Evolutionary conservation across 1,140 invertebrate genomes (phyloP).

Genomic region (Ceratina calcarata): DNA sequence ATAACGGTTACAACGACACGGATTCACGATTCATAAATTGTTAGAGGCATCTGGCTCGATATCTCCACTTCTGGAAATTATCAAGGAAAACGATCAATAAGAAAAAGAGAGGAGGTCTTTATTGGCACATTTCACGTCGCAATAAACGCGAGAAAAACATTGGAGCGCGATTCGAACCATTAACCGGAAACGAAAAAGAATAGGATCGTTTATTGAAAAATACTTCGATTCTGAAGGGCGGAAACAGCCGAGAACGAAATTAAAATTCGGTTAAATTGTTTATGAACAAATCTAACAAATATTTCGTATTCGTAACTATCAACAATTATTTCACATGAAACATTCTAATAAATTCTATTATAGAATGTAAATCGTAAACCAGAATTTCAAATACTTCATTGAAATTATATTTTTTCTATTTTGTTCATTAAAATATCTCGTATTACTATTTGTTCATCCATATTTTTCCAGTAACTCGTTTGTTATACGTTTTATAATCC

Average conservation of each 20-base stretch:
- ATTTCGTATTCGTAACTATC: too few relatives aligned
- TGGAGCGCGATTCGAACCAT: constrained; percentile 15
- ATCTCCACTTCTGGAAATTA: background rate
- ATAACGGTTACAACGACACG: constrained; percentile 39
- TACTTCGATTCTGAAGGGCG: constrained; percentile 11
- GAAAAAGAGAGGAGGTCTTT: constrained; percentile 11
- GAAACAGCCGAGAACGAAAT: constrained; percentile 23
- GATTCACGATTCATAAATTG: constrained; percentile 35
- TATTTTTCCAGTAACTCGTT: too few relatives aligned
- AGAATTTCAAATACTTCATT: too few relatives aligned
- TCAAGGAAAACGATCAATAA: constrained; percentile 16
- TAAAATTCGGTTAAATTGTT: constrained; percentile 33
- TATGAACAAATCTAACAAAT: too few relatives aligned
- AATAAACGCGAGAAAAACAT: constrained; percentile 29
- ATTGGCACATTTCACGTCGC: constrained; percentile 31
- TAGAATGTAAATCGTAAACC: too few relatives aligned
- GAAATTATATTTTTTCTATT: too few relatives aligned
- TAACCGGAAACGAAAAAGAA: background rate
- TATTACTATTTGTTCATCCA: too few relatives aligned
- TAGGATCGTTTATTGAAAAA: constrained; percentile 6
- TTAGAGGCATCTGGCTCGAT: background rate
- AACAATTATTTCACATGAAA: too few relatives aligned
- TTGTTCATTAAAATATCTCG: too few relatives aligned
- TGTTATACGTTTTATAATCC: too few relatives aligned
- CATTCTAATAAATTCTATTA: too few relatives aligned